A percentile compares a stretch with the other conserved stretches of the same genome.
phyloP scores from a whole-genome alignment of 2,888 invertebrate genomes.

The Cephus sareptanus region DNA sequence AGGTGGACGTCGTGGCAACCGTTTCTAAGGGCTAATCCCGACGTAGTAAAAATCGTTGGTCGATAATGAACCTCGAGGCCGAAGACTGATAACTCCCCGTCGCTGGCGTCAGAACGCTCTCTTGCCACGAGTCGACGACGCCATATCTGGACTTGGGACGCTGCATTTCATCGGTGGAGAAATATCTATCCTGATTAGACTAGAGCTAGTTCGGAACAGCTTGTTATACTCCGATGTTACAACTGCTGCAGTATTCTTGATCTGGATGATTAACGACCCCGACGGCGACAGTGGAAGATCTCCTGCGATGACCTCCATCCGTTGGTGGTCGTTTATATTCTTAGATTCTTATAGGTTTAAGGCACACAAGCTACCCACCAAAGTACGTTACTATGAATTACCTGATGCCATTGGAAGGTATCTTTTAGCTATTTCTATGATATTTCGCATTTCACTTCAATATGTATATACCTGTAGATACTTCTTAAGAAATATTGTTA shows the following conservation, averaged over 20 bases:
- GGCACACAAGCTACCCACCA: constrained; percentile 28
- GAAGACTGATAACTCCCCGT: neutral
- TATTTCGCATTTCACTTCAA: neutral
- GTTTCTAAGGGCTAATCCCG: neutral
- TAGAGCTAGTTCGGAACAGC: neutral
- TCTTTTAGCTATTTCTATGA: neutral
- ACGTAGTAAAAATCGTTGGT: neutral
- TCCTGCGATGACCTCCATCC: neutral
- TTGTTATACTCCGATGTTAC: neutral
- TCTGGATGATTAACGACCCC: neutral
- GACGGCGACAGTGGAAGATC: neutral
- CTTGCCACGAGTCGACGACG: neutral
- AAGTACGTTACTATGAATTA: constrained; percentile 13
- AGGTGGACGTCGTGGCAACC: constrained; percentile 33
- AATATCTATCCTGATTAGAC: neutral
- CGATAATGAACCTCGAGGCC: neutral
- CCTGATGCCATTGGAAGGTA: neutral
- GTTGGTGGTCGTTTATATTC: neutral
- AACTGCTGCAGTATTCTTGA: neutral
- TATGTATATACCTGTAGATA: neutral
- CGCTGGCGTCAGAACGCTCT: neutral
- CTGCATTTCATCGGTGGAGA: neutral
- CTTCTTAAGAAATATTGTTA: neutral
- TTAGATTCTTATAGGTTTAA: constrained; percentile 13
- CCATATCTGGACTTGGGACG: neutral